Evolutionary conservation across 2,113 vertebrate species (phyloP).

Genomic region (Callipepla californica): DNA sequence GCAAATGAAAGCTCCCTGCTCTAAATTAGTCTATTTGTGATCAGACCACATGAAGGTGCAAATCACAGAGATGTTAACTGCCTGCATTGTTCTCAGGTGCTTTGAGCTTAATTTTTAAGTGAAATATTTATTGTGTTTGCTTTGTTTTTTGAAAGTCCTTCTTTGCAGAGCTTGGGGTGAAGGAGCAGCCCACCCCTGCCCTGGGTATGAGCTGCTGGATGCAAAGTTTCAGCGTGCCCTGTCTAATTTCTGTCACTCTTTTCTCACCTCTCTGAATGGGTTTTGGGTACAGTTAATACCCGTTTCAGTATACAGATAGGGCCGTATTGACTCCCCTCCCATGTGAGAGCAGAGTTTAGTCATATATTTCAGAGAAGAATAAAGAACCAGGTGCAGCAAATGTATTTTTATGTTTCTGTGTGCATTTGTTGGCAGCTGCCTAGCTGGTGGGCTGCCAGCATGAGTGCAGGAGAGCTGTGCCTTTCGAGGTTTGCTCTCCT

Average conservation of each 20-base stretch:
- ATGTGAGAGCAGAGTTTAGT: conserved; percentile 8
- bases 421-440: conserved; percentile 9
- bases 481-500: not conserved
- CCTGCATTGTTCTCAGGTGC: not conserved
- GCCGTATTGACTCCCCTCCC: not conserved
- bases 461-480: not conserved
- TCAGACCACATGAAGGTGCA: not conserved
- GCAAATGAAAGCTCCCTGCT: not conserved
- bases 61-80: not conserved
- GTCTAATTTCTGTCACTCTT: not conserved
- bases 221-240: not conserved
- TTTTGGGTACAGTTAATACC: conserved; percentile 18
- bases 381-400: conserved; percentile 26
- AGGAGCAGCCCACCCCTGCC: not conserved
- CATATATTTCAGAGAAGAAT: not conserved
- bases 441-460: not conserved
- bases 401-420: conserved; percentile 42
- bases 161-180: not conserved
- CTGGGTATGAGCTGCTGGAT: not conserved
- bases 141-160: not conserved
- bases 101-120: not conserved
- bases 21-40: not conserved
- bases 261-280: not conserved
- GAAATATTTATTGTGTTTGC: not conserved
- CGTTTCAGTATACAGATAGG: conserved; percentile 4